Conservation (phyloP, 2,113 vertebrate genomes). For the Salvelinus alpinus region DNA sequence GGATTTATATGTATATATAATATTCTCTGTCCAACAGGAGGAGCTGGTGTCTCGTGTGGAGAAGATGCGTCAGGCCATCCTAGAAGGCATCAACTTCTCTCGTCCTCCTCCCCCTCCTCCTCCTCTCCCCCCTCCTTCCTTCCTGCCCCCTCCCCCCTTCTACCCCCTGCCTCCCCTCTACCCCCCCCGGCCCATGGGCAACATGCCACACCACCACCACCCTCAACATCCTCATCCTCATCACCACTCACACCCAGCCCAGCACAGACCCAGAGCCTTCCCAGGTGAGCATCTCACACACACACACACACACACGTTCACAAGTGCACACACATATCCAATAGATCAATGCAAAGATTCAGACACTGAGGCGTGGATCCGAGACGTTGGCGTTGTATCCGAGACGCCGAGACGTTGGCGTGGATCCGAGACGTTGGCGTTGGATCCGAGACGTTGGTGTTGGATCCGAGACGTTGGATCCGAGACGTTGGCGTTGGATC, state of each 20-base stretch:
- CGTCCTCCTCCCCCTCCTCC: constrained; percentile 81
- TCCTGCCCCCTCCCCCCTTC: constrained; percentile 81
- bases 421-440: too few relatives aligned
- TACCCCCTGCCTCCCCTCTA: constrained; percentile 84
- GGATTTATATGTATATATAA: too few relatives aligned
- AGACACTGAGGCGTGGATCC: too few relatives aligned
- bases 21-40: constrained; percentile 57
- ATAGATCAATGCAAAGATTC: too few relatives aligned
- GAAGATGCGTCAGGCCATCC: constrained; percentile 91
- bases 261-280: constrained; percentile 83
- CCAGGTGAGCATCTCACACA: constrained; percentile 71
- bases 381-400: too few relatives aligned
- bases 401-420: too few relatives aligned
- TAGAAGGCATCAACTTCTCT: constrained; percentile 87
- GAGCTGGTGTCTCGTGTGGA: constrained; percentile 86
- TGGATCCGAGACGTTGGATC: too few relatives aligned
- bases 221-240: constrained; percentile 76
- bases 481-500: too few relatives aligned
- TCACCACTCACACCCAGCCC: constrained; percentile 69
- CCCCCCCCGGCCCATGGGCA: constrained; percentile 81
- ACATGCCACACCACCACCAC: constrained; percentile 77
- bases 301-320: not conserved
- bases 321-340: not conserved
- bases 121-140: constrained; percentile 84
- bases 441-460: too few relatives aligned